A percentile compares a stretch with the other conserved stretches of the same genome.
Conservation (phyloP, 2,797 vertebrate species). For the Taeniopygia guttata region DNA sequence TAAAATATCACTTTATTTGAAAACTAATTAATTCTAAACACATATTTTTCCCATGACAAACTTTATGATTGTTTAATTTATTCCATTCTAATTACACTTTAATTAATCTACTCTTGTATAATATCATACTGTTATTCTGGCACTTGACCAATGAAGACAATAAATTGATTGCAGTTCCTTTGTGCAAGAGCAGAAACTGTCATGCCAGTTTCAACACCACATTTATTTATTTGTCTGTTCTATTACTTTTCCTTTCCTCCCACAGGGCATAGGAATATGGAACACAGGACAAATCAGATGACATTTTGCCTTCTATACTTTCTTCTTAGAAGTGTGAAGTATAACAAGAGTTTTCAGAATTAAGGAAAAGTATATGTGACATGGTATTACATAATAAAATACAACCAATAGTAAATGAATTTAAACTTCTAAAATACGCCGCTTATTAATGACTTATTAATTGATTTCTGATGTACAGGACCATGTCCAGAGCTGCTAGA, state of each 20-base stretch:
- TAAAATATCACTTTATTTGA: constrained; percentile 78
- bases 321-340: constrained; percentile 28
- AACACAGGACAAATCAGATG: constrained; percentile 27
- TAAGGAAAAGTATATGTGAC: neutral
- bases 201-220: constrained; percentile 52
- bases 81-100: constrained; percentile 80
- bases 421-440: neutral
- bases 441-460: neutral
- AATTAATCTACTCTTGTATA: constrained; percentile 79
- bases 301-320: constrained; percentile 2
- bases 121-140: constrained; percentile 75
- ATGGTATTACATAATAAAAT: neutral
- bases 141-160: constrained; percentile 59
- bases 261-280: constrained; percentile 55
- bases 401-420: neutral
- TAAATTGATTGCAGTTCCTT: constrained; percentile 66
- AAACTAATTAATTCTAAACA: constrained; percentile 81
- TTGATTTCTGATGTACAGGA: neutral
- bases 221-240: constrained; percentile 65
- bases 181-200: constrained; percentile 53
- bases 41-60: constrained; percentile 84
- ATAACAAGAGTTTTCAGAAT: neutral
- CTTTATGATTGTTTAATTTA: constrained; percentile 78
- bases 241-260: constrained; percentile 66
- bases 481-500: neutral